Evolutionary conservation across 2,113 vertebrate genomes (phyloP), one percentile per base, ranked within the genome.

Genomic region (Lathamus discolor): DNA sequence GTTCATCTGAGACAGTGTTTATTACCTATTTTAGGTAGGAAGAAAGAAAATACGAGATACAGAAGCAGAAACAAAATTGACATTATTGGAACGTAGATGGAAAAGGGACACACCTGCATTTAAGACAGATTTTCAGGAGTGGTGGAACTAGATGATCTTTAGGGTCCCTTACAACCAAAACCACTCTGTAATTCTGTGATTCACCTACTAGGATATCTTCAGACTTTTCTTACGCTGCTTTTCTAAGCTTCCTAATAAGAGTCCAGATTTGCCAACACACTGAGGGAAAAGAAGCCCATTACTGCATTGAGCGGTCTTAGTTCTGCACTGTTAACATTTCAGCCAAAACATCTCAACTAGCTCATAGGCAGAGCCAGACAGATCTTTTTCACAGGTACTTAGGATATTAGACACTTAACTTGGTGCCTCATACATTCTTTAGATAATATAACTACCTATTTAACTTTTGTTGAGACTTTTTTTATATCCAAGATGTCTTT

Each of bases 211-310:
- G 4, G 8, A 11, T 52, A 62, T 49, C 8, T 57, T 78, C 33
- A 55, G 54, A 78, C 6, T 62, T 86, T 64, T 33, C 46, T 82
- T 55, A 18, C 6, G 1, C 6, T 59, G 70, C 37, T 80, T 83
- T 83, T 57, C 23, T 57, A 77, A 69, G 7, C 10, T 80, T 77
- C 10, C 35, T 55, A 70, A 19, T 9, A 63, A 63, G 5, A 73
- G 3, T 7, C 4, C 7, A 73, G 1, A 13, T 82, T 68, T 76
- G 2, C 33, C 13, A 27, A 27, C 12, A 75, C 1, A 4, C 3
- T 57, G n/a, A 49, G 28, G 12, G 52, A 43, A 80, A n/a, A 19
- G 9, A 66, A 88, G 13, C 1, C 10, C 12, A 6, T 51, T 70
- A 55, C 11, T 68, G 18, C 24, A 13, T 85, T 67, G 31, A 49